A percentile compares a stretch with the other conserved stretches of the same genome.
Conservation (phyloP, 1,140 invertebrate genomes). For the Formica selysi region DNA sequence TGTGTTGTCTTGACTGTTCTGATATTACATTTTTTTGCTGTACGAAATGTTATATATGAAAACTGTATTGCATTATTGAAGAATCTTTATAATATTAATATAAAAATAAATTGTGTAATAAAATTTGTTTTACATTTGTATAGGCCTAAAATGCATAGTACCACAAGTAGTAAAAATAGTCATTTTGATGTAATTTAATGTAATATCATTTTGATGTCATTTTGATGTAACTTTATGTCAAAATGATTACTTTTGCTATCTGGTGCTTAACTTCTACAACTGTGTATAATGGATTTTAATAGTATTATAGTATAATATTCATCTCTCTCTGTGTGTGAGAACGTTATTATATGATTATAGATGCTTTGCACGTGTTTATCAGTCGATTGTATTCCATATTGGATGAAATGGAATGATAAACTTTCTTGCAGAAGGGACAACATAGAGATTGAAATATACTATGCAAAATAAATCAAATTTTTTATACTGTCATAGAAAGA, state of each 20-base stretch:
- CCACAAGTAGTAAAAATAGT: too few relatives aligned
- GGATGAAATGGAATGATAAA: slow-evolving; percentile 11
- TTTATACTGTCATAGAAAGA: neutral
- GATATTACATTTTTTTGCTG: slow-evolving; percentile 25
- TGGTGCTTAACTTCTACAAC: slow-evolving; percentile 12
- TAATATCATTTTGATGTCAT: too few relatives aligned
- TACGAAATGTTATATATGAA: slow-evolving; percentile 41
- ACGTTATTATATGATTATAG: slow-evolving; percentile 20
- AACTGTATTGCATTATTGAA: slow-evolving; percentile 45
- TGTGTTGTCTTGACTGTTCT: neutral
- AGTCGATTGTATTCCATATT: slow-evolving; percentile 35
- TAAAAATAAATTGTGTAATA: slow-evolving; percentile 74
- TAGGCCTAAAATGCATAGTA: slow-evolving; percentile 39
- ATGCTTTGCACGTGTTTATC: slow-evolving; percentile 32
- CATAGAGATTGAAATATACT: slow-evolving; percentile 11
- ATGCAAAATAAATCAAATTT: slow-evolving; percentile 19
- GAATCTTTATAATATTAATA: slow-evolving; percentile 70
- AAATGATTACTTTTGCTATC: too few relatives aligned
- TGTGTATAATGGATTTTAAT: slow-evolving; percentile 25
- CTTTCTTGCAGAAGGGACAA: neutral
- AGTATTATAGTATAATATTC: slow-evolving; percentile 35
- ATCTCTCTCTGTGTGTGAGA: neutral
- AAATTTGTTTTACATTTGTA: slow-evolving; percentile 34
- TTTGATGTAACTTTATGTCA: too few relatives aligned
- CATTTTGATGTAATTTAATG: too few relatives aligned